Evolutionary conservation across 1,140 invertebrate species (phyloP).

Genomic region (Halyomorpha halys): DNA sequence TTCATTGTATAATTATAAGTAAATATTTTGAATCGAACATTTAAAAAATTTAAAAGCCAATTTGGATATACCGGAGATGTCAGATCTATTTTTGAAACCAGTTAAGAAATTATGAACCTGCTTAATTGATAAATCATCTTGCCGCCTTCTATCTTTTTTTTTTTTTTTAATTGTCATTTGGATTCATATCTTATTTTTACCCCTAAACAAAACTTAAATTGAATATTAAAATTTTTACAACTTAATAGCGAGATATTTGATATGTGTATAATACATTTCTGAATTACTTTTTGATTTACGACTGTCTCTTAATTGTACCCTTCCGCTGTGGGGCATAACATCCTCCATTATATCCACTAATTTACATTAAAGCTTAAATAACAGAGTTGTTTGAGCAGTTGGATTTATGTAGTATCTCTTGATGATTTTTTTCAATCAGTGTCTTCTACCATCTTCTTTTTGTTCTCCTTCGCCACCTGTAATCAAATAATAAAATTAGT

Average conservation of each 20-base stretch:
- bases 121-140: no score
- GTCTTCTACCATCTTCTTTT: not conserved
- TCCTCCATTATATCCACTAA: not conserved
- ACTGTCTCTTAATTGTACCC: not conserved
- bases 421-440: no score
- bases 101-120: no score
- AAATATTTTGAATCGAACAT: no score
- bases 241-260: constrained; percentile 5
- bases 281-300: not conserved
- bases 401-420: not conserved
- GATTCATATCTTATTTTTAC: no score
- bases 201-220: not conserved
- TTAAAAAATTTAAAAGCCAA: no score
- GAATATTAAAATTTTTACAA: constrained; percentile 1
- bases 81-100: no score
- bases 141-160: no score
- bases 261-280: not conserved
- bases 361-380: not conserved
- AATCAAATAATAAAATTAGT: constrained; percentile 8
- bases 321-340: not conserved
- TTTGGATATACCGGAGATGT: no score
- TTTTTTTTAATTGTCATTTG: no score
- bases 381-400: not conserved
- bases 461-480: not conserved
- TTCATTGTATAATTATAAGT: no score